These are phyloP conservation scores for Petrolisthes manimaculis DNA, from an alignment of 2,888 invertebrate genomes.

Conservation along the genomic window DNA sequence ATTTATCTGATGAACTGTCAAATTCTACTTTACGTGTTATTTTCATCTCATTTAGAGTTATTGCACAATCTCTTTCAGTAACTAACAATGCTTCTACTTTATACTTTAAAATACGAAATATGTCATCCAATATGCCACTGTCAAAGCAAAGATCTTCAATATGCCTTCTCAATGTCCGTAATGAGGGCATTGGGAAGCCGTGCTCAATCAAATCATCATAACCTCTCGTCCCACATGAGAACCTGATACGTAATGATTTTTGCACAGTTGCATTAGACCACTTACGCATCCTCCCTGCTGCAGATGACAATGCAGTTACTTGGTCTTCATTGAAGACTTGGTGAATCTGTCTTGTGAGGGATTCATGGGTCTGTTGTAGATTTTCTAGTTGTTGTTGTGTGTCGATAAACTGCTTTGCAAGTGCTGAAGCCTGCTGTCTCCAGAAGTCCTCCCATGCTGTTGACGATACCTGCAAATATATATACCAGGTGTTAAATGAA, in stretches of 20 bases:
- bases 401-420: not conserved
- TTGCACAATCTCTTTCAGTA: not conserved
- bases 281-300: not conserved
- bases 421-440: not conserved
- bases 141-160: not conserved
- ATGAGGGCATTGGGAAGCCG: not conserved
- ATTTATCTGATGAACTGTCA: not conserved
- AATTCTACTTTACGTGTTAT: not conserved
- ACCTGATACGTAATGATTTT: not conserved
- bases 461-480: not conserved
- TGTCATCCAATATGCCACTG: not conserved
- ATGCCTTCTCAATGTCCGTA: too few species aligned
- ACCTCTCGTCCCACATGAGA: not conserved
- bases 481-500: not conserved
- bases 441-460: not conserved
- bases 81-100: not conserved
- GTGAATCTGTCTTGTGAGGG: not conserved
- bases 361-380: not conserved
- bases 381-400: not conserved
- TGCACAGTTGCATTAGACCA: not conserved
- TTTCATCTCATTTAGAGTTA: not conserved
- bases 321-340: not conserved
- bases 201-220: not conserved
- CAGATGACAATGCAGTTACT: not conserved
- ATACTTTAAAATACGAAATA: not conserved